A percentile compares a stretch with the other conserved stretches of the same genome.
Evolutionary conservation across 2,113 vertebrate species (phyloP).

Genomic region (Melanostigma gelatinosum): DNA sequence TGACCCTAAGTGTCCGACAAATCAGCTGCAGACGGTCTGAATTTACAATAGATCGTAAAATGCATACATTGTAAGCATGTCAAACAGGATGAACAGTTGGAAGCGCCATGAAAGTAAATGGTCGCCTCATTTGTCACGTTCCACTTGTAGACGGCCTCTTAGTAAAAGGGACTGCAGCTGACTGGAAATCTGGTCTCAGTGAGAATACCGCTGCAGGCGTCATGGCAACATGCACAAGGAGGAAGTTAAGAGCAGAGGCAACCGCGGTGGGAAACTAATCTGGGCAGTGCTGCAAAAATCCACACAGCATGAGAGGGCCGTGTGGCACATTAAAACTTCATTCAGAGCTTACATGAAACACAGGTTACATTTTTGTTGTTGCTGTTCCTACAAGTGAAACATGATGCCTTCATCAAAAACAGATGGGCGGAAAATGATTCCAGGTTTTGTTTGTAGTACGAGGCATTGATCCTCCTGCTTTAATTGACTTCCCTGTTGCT

Average conservation of each 20-base stretch:
- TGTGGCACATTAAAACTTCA: constrained; percentile 55
- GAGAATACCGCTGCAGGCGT: constrained; percentile 57
- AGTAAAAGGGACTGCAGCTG: constrained; percentile 16
- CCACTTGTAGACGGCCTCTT: constrained; percentile 27
- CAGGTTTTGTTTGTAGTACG: neutral
- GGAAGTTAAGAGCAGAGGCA: constrained; percentile 56
- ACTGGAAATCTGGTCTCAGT: constrained; percentile 59
- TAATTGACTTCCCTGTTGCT: constrained; percentile 35
- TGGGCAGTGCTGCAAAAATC: constrained; percentile 45
- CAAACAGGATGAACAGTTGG: neutral
- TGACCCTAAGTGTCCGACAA: neutral
- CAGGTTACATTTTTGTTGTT: constrained; percentile 15
- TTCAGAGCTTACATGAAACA: constrained; percentile 47
- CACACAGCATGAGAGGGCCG: constrained; percentile 54
- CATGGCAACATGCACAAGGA: constrained; percentile 66
- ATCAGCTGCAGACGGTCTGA: neutral
- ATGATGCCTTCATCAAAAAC: constrained; percentile 36
- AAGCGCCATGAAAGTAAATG: constrained; percentile 4
- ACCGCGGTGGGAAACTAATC: constrained; percentile 62
- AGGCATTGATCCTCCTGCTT: constrained; percentile 11
- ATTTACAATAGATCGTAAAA: neutral
- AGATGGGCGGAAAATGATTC: constrained; percentile 26
- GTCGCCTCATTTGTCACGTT: constrained; percentile 35
- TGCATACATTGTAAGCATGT: neutral
- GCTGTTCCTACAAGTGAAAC: constrained; percentile 39